Evolutionary conservation across 2,888 invertebrate species (phyloP).

Genomic region (Chironomus riparius): DNA sequence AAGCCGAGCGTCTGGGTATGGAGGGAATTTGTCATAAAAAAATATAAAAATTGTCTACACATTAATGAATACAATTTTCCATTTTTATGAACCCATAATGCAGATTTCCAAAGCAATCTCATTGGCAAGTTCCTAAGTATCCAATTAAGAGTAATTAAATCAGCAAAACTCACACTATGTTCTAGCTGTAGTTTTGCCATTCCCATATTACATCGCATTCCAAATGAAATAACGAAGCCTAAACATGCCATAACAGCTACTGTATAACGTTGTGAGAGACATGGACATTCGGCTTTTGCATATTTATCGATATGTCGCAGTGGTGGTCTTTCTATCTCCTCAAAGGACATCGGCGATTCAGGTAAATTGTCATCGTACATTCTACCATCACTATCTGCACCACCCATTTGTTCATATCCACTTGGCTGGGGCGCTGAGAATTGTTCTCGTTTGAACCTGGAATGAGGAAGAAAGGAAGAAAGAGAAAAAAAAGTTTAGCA

Average conservation of each 20-base stretch:
- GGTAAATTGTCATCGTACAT: slow-evolving; percentile 46
- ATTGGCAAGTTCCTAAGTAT: neutral
- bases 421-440: slow-evolving; percentile 38
- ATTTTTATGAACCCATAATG: neutral
- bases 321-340: slow-evolving; percentile 76
- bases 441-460: slow-evolving; percentile 33
- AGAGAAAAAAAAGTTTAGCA: too few species aligned
- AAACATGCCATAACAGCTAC: slow-evolving; percentile 77
- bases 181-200: slow-evolving; percentile 85
- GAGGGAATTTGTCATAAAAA: neutral
- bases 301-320: slow-evolving; percentile 81
- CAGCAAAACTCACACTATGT: slow-evolving; percentile 46
- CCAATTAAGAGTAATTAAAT: slow-evolving; percentile 25
- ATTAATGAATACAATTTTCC: slow-evolving; percentile 24
- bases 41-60: slow-evolving; percentile 16
- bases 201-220: slow-evolving; percentile 98
- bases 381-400: slow-evolving; percentile 33
- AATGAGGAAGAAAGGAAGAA: neutral
- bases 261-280: slow-evolving; percentile 77
- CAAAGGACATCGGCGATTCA: slow-evolving; percentile 66
- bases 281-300: slow-evolving; percentile 76
- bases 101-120: neutral
- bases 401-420: slow-evolving; percentile 37
- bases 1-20: neutral
- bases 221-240: slow-evolving; percentile 91